A percentile compares a stretch with the other conserved stretches of the same genome.
Evolutionary conservation across 2,797 vertebrate species (phyloP).

Genomic region (Martes flavigula): DNA sequence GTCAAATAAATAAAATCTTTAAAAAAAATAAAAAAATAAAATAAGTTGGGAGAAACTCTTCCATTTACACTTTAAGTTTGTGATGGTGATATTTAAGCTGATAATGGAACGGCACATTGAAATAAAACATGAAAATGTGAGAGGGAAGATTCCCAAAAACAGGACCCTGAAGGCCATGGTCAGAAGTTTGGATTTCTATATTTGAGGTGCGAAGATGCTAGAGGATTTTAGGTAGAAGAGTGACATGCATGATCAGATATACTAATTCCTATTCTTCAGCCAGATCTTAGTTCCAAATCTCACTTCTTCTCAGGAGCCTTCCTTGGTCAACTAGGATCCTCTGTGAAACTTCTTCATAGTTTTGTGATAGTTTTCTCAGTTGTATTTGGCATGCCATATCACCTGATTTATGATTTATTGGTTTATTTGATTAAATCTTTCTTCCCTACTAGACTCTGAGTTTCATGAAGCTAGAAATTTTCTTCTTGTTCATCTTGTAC

Average conservation of each 20-base stretch:
- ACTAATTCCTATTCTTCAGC: neutral
- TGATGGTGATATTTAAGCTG: neutral
- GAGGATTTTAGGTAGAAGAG: neutral
- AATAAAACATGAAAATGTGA: neutral
- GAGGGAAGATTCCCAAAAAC: neutral
- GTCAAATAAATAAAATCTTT: too few species aligned
- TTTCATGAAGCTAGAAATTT: neutral
- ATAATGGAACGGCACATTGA: neutral
- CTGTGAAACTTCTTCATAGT: neutral
- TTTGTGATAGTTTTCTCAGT: neutral
- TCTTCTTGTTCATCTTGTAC: neutral
- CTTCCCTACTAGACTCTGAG: neutral
- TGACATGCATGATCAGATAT: neutral
- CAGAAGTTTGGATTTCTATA: neutral
- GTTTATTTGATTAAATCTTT: neutral
- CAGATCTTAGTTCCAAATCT: neutral
- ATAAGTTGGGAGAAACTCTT: neutral
- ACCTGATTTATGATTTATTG: neutral
- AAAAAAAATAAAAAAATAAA: neutral
- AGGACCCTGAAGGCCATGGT: neutral
- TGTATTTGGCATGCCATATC: neutral
- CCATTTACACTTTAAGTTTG: neutral
- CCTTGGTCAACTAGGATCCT: neutral
- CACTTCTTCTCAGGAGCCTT: neutral
- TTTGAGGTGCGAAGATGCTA: neutral